Evolutionary conservation across 1,140 invertebrate species (phyloP).

Genomic region (Carcinoscorpius rotundicauda): DNA sequence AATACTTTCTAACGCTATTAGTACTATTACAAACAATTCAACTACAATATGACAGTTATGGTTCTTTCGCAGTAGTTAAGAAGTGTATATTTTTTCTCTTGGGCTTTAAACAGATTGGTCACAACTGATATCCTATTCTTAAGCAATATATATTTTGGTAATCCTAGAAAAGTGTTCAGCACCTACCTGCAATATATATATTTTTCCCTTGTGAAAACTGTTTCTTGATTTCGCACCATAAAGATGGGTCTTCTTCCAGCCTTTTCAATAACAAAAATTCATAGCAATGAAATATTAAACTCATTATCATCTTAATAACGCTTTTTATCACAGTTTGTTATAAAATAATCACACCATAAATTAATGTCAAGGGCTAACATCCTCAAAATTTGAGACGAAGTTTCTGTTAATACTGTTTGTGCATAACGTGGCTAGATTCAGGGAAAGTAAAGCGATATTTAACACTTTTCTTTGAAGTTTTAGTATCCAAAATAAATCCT

Average conservation of each 20-base stretch:
- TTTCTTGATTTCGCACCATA: constrained; percentile 18
- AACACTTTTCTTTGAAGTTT: too few relatives aligned
- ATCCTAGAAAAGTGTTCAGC: neutral
- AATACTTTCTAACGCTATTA: neutral
- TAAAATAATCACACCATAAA: too few relatives aligned
- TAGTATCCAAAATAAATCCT: too few relatives aligned
- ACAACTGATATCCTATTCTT: neutral
- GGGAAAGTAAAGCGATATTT: too few relatives aligned
- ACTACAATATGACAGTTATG: neutral
- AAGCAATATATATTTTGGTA: neutral
- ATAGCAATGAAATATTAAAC: constrained; percentile 20
- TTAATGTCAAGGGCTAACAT: too few relatives aligned
- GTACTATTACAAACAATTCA: neutral
- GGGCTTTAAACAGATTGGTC: neutral
- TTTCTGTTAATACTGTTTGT: too few relatives aligned
- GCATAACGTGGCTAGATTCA: too few relatives aligned
- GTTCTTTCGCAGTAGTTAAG: neutral
- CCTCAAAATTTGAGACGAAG: too few relatives aligned
- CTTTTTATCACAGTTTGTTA: too few relatives aligned
- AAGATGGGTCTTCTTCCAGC: constrained; percentile 15
- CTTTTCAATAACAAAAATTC: constrained; percentile 20
- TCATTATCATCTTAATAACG: constrained; percentile 6
- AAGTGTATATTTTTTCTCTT: neutral
- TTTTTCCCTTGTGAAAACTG: constrained; percentile 14
- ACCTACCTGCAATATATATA: constrained; percentile 13